Percentiles rank a stretch among this genome's conserved stretches.
Evolutionary conservation across 2,113 vertebrate species (phyloP).

Genomic region (Grantiella picta): DNA sequence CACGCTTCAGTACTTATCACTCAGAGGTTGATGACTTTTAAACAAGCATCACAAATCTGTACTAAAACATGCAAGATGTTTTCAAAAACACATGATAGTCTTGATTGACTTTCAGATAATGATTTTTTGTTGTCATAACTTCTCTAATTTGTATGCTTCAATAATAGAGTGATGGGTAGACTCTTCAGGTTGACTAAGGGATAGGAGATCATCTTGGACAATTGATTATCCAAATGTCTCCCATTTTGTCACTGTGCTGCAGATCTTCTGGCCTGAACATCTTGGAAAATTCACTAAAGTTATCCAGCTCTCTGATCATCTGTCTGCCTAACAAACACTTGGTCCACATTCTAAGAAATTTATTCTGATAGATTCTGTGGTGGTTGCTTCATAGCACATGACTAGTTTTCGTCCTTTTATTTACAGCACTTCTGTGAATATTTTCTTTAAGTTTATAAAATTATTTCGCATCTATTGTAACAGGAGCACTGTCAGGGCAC

Average conservation of each 20-base stretch:
- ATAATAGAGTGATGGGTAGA: background rate
- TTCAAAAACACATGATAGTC: background rate
- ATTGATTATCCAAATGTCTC: background rate
- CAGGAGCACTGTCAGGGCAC: background rate
- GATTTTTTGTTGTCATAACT: background rate
- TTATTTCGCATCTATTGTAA: background rate
- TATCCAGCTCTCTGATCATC: background rate
- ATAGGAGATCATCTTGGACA: background rate
- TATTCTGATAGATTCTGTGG: background rate
- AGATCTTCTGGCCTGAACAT: background rate
- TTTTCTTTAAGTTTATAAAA: background rate
- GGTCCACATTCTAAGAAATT: background rate
- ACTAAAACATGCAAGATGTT: background rate
- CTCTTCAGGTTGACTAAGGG: background rate
- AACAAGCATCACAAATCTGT: background rate
- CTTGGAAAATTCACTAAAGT: background rate
- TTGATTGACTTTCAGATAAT: background rate
- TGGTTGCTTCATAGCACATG: background rate
- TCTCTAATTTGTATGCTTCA: background rate
- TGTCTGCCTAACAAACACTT: background rate
- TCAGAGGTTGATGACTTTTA: background rate
- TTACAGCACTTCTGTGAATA: background rate
- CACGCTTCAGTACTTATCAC: background rate
- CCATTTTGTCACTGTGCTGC: background rate
- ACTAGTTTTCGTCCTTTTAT: background rate